Evolutionary conservation across 2,888 invertebrate species (phyloP).

Genomic region (Galerucella calmariensis): DNA sequence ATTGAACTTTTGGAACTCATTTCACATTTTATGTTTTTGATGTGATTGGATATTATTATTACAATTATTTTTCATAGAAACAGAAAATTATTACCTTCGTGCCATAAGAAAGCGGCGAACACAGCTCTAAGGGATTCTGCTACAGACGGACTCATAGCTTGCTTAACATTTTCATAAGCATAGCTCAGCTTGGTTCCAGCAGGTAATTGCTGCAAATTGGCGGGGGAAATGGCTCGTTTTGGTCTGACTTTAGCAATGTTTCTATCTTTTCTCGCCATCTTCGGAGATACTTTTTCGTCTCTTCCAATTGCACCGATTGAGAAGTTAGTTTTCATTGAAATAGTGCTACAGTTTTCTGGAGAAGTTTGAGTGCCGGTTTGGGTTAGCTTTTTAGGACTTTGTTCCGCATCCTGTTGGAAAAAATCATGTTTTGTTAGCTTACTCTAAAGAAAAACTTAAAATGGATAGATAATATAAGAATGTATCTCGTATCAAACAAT

Average conservation of each 20-base stretch:
- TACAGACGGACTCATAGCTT: constrained; percentile 90
- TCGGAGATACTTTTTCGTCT: constrained; percentile 70
- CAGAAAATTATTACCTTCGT: constrained; percentile 73
- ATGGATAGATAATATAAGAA: background rate
- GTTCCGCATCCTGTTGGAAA: constrained; percentile 56
- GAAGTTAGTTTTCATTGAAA: constrained; percentile 67
- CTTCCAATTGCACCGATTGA: constrained; percentile 70
- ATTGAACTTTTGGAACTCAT: too few relatives aligned
- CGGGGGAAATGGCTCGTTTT: constrained; percentile 64
- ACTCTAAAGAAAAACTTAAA: too few relatives aligned
- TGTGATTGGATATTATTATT: too few relatives aligned
- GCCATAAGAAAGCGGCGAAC: constrained; percentile 97
- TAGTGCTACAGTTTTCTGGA: constrained; percentile 67
- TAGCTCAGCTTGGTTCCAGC: constrained; percentile 59
- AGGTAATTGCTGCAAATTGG: constrained; percentile 63
- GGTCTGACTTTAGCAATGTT: constrained; percentile 65
- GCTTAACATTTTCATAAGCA: constrained; percentile 74
- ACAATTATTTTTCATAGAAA: too few relatives aligned
- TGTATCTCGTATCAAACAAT: background rate
- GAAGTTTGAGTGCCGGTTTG: constrained; percentile 80
- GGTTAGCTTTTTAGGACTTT: constrained; percentile 65
- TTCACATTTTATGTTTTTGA: too few relatives aligned
- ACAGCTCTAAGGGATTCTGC: constrained; percentile 93
- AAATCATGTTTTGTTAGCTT: too few relatives aligned
- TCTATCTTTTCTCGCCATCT: constrained; percentile 69